These are phyloP conservation scores for Apteryx mantelli DNA, from an alignment of 2,113 vertebrate genomes.

Conservation along the genomic window DNA sequence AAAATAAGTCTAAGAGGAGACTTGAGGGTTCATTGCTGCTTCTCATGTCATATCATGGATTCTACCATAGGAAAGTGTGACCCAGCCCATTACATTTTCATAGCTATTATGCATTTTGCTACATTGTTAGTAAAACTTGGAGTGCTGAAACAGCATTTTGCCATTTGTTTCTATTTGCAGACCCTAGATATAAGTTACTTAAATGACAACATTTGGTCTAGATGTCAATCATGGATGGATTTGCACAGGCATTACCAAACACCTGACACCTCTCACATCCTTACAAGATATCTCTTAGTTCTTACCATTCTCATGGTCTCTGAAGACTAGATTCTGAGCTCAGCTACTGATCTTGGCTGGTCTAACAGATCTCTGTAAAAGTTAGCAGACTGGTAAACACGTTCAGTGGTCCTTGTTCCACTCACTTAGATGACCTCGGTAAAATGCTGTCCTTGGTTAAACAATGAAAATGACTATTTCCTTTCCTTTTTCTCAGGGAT, in stretches of 20 bases:
- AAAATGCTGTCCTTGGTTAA: not conserved
- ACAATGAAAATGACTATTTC: not conserved
- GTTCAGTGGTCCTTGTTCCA: not conserved
- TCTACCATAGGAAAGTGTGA: not conserved
- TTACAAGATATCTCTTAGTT: not conserved
- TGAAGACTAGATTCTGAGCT: not conserved
- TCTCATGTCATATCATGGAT: not conserved
- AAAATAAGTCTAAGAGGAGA: not conserved
- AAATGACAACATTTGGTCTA: not conserved
- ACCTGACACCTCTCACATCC: not conserved
- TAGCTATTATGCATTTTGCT: not conserved
- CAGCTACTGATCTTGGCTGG: not conserved
- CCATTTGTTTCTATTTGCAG: not conserved
- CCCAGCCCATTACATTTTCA: not conserved
- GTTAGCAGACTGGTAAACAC: not conserved
- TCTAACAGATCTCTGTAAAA: not conserved
- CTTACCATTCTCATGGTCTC: not conserved
- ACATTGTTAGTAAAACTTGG: not conserved
- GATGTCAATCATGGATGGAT: not conserved
- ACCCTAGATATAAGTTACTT: not conserved
- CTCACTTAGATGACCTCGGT: rapidly evolving
- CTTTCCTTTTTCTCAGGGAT: not conserved
- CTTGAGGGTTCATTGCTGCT: not conserved
- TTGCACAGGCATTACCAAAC: not conserved
- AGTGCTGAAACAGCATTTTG: not conserved